Percentiles rank a stretch among this genome's conserved stretches.
Evolutionary conservation across 2,113 vertebrate genomes (phyloP).

Genomic region (Aix galericulata): DNA sequence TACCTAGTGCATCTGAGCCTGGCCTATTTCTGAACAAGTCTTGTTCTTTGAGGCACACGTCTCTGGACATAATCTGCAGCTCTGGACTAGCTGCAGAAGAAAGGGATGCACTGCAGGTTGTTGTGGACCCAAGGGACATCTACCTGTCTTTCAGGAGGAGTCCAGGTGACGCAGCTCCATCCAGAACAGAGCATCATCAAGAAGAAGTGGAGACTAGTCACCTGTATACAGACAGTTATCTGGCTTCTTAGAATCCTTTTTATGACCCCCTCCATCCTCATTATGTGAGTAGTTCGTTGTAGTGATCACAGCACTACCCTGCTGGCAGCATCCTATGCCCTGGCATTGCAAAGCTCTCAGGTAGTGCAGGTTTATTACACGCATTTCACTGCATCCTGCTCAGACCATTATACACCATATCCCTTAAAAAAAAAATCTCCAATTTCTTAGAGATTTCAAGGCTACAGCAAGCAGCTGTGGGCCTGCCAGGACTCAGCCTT

Average conservation of each 20-base stretch:
- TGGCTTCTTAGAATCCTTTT: background rate
- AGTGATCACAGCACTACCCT: background rate
- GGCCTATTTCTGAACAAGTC: background rate
- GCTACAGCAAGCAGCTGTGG: background rate
- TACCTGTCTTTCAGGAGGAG: background rate
- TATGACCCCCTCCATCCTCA: background rate
- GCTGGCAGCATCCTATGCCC: background rate
- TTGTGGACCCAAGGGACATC: background rate
- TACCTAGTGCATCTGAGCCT: background rate
- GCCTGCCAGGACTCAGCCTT: background rate
- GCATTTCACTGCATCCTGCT: rapidly evolving
- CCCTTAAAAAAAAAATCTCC: background rate
- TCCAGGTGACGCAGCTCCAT: background rate
- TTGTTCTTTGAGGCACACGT: background rate
- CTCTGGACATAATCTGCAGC: background rate
- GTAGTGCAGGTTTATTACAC: rapidly evolving
- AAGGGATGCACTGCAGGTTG: background rate
- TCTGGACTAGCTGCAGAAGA: background rate
- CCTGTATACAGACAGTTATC: rapidly evolving
- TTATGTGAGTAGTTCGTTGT: background rate
- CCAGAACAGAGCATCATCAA: background rate
- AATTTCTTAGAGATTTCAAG: background rate
- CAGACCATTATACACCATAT: background rate
- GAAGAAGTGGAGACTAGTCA: background rate
- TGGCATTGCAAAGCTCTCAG: background rate